Conservation (phyloP, 2,888 invertebrate genomes). For the Plebejus anna region DNA sequence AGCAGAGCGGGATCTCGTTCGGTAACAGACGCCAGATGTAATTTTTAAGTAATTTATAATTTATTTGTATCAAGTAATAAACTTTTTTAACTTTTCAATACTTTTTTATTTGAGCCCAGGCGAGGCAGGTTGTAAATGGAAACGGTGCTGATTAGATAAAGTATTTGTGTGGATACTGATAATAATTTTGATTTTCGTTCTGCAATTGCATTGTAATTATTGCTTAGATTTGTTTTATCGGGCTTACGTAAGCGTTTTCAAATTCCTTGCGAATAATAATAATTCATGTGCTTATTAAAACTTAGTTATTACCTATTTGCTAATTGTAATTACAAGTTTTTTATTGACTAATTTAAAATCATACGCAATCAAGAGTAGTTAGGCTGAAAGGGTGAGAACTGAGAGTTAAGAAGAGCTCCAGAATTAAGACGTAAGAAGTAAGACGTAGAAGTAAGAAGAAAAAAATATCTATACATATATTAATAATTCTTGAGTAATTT, state of each 20-base stretch:
- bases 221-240: constrained; percentile 23
- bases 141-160: constrained; percentile 52
- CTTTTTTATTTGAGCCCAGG: constrained; percentile 40
- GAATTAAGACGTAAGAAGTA: not conserved
- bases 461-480: not conserved
- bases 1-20: constrained; percentile 96
- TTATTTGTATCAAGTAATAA: constrained; percentile 49
- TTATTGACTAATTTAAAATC: not conserved
- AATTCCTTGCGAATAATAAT: constrained; percentile 14
- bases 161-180: constrained; percentile 31
- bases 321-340: not conserved
- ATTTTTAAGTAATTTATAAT: constrained; percentile 51
- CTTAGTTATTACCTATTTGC: not conserved
- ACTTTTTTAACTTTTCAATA: constrained; percentile 54
- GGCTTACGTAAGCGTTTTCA: constrained; percentile 14
- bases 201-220: constrained; percentile 25
- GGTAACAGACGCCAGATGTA: constrained; percentile 98
- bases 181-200: not conserved
- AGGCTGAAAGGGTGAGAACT: not conserved
- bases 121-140: constrained; percentile 43
- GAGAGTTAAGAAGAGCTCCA: not conserved
- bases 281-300: not conserved
- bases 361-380: not conserved
- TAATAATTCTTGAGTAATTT: not conserved
- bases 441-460: no score